Percentiles rank a stretch among this genome's conserved stretches.
Evolutionary conservation across 2,113 vertebrate genomes (phyloP).

Genomic region (Tragelaphus buxtoni): DNA sequence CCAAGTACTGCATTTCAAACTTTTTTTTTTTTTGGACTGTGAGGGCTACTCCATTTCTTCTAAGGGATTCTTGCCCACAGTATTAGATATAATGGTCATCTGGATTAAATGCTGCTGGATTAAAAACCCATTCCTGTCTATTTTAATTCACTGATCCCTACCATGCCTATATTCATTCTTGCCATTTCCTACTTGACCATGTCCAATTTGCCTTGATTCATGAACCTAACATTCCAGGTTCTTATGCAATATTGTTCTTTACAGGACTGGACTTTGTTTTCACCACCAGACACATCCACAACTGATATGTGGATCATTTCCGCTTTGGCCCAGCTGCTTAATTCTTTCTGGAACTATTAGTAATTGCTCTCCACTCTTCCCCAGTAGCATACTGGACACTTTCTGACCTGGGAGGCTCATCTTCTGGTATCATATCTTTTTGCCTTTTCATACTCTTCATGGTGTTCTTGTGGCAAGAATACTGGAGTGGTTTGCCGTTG

Average conservation of each 20-base stretch:
- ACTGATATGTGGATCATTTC: not conserved
- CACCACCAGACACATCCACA: not conserved
- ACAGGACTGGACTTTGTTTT: not conserved
- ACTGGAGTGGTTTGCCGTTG: not conserved
- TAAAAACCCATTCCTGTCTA: not conserved
- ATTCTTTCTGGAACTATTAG: not conserved
- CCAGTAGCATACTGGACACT: not conserved
- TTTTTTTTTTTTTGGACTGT: not conserved
- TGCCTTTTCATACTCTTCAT: not conserved
- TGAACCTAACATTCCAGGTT: not conserved
- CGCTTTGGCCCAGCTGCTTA: accelerated
- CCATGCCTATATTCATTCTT: not conserved
- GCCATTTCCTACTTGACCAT: not conserved
- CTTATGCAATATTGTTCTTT: not conserved
- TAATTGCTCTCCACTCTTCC: not conserved
- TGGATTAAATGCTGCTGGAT: not conserved
- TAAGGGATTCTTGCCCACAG: not conserved
- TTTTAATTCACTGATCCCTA: not conserved
- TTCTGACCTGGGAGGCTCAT: not conserved
- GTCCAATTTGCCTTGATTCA: not conserved
- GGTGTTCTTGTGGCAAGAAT: not conserved
- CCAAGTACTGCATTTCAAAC: not conserved
- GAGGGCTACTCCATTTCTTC: not conserved
- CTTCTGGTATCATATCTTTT: not conserved
- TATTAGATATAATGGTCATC: not conserved